Conservation (phyloP, 2,888 invertebrate species). For the Conops quadrifasciatus region DNA sequence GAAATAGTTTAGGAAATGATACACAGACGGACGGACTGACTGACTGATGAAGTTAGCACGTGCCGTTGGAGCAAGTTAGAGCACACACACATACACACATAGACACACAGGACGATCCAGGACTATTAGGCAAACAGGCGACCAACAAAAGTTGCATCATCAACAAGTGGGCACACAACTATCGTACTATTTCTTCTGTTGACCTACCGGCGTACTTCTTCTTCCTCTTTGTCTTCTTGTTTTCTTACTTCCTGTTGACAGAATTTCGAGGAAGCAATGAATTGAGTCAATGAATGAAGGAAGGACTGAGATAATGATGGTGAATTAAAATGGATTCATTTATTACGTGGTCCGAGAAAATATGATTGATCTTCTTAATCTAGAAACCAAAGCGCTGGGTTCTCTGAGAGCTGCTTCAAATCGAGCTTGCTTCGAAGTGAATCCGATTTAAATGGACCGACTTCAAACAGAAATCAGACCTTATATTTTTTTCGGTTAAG, state of each 20-base stretch:
- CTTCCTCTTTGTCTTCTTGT: neutral
- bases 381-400: too few species aligned
- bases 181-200: conserved; percentile 31
- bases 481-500: too few species aligned
- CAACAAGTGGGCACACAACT: conserved; percentile 34
- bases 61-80: neutral
- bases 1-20: conserved; percentile 21
- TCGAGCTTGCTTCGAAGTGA: too few species aligned
- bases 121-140: conserved; percentile 12
- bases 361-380: too few species aligned
- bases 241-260: too few species aligned
- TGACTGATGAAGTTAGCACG: neutral
- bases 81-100: conserved; percentile 4
- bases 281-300: conserved; percentile 1
- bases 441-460: too few species aligned
- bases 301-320: neutral
- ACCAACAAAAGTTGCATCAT: neutral
- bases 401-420: too few species aligned
- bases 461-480: too few species aligned
- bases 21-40: neutral
- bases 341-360: too few species aligned
- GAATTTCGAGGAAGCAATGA: conserved; percentile 5
- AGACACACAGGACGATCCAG: conserved; percentile 16
- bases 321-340: too few species aligned
- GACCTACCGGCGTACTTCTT: conserved; percentile 35